These are phyloP conservation scores for Dicrostonyx torquatus DNA, from an alignment of 2,797 vertebrate species.

Conservation along the genomic window DNA sequence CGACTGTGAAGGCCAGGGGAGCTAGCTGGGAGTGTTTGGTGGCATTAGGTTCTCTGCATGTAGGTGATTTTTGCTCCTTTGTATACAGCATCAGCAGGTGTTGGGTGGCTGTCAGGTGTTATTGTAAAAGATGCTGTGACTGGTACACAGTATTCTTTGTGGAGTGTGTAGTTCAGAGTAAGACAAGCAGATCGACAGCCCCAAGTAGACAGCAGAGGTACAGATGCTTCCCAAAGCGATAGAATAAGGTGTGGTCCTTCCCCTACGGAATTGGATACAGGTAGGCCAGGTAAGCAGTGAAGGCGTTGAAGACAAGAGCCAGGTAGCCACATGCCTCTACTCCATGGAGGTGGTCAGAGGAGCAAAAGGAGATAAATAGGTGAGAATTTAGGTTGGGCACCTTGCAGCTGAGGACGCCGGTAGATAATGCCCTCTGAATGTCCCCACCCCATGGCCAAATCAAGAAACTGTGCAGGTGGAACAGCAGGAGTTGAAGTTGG, in stretches of 20 bases:
- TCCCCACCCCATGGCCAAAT: accelerated
- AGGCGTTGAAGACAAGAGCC: neutral
- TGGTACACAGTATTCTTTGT: neutral
- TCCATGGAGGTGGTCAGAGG: neutral
- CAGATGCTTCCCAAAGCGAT: neutral
- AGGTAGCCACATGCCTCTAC: neutral
- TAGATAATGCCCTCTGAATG: neutral
- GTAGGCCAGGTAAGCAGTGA: neutral
- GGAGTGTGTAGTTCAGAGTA: neutral
- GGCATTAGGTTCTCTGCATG: neutral
- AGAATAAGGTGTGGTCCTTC: neutral
- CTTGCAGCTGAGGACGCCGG: neutral
- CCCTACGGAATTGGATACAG: neutral
- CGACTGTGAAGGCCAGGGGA: neutral
- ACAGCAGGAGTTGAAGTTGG: neutral
- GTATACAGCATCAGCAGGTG: neutral
- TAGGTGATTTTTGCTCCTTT: neutral
- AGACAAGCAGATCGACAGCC: neutral
- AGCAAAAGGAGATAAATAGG: neutral
- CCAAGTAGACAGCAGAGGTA: no score
- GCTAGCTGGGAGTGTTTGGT: neutral
- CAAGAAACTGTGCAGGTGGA: neutral
- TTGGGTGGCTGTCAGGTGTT: neutral
- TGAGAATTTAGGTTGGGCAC: neutral
- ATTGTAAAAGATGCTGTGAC: neutral